Base-by-base conservation (phyloP, 1,140 invertebrate species). In the Acromyrmex heyeri region DNA sequence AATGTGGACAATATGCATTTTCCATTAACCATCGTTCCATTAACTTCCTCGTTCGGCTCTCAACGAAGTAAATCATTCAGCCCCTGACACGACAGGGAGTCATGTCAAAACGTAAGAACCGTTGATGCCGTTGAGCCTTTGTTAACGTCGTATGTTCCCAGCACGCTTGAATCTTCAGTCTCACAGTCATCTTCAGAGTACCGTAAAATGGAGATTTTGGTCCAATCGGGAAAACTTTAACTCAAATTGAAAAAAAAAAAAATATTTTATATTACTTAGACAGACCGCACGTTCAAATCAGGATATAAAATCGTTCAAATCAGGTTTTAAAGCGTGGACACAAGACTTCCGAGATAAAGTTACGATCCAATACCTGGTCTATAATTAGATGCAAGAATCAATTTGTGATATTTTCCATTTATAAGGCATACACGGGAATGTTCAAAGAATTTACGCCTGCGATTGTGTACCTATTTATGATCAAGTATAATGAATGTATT, bases 1-100 rank as follows among this genome's bases (percentile, higher is more conserved):
- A 5, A 38, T 34, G 65, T 30, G 30, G 78, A 82, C 78, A 44
- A 70, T 59, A 48, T 82, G 53, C 38, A 82, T 82, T 61, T 82
- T 72, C 65, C 34, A 82, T 59, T 82, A 59, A 72, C 77, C 30
- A 44, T 16, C 53, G 30, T 27, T 24, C 24, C 24, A 24, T 24
- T 1, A 1, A 72, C 78, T 72, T 82, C 65, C 78, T 72, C 78
- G 30, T 72, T 24, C 67, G 53, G 53, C 0, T n/a, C 53, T 27
- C 50, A 21, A 53, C 65, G 21, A 82, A 12, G 44, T 82, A 82
- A 82, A 82, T 72, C 78, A 72, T 48, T 12, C 78, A 21, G 16
- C 10, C 10, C 30, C 16, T 44, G 53, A 57, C 34, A 34, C 78
- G 38, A 59, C 34, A 24, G 24, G 34, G 78, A 44, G n/a, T 79